A percentile compares a stretch with the other conserved stretches of the same genome.
phyloP scores from a whole-genome alignment of 2,888 invertebrate genomes.

The Andrena dorsata region DNA sequence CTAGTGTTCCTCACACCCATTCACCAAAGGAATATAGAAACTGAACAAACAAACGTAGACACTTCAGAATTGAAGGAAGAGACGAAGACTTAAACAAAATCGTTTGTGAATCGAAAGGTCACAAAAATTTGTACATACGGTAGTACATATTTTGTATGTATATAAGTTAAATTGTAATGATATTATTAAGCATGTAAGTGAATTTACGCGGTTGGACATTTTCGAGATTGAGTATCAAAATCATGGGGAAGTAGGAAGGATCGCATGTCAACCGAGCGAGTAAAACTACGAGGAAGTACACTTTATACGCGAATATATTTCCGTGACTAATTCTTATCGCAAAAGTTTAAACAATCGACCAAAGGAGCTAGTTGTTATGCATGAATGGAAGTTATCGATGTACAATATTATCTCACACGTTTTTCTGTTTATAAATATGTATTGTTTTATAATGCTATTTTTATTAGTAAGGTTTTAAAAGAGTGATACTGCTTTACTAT shows the following conservation, averaged over 20 bases:
- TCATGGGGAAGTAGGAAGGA: slow-evolving; percentile 14
- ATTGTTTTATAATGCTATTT: slow-evolving; percentile 38
- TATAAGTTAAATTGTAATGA: slow-evolving; percentile 44
- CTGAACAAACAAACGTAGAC: slow-evolving; percentile 60
- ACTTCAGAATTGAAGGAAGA: slow-evolving; percentile 59
- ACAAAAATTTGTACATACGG: slow-evolving; percentile 54
- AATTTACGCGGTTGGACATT: slow-evolving; percentile 30
- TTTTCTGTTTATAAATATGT: slow-evolving; percentile 30
- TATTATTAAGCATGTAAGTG: slow-evolving; percentile 42
- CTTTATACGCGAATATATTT: slow-evolving; percentile 23
- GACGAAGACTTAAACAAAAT: slow-evolving; percentile 58
- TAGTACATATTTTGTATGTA: slow-evolving; percentile 65
- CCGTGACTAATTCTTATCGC: slow-evolving; percentile 30
- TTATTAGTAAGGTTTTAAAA: slow-evolving; percentile 36
- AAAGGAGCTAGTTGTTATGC: slow-evolving; percentile 57
- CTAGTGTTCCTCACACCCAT: slow-evolving; percentile 79
- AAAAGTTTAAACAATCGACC: slow-evolving; percentile 58
- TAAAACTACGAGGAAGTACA: slow-evolving; percentile 7
- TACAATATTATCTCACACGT: slow-evolving; percentile 28
- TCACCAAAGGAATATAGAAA: slow-evolving; percentile 69
- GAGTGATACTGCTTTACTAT: slow-evolving; percentile 36
- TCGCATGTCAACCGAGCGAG: slow-evolving; percentile 40
- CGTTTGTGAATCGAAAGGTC: slow-evolving; percentile 24
- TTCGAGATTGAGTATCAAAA: slow-evolving; percentile 22
- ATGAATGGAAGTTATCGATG: slow-evolving; percentile 42